Base-by-base conservation (phyloP, 2,113 vertebrate genomes). In the Merops nubicus region DNA sequence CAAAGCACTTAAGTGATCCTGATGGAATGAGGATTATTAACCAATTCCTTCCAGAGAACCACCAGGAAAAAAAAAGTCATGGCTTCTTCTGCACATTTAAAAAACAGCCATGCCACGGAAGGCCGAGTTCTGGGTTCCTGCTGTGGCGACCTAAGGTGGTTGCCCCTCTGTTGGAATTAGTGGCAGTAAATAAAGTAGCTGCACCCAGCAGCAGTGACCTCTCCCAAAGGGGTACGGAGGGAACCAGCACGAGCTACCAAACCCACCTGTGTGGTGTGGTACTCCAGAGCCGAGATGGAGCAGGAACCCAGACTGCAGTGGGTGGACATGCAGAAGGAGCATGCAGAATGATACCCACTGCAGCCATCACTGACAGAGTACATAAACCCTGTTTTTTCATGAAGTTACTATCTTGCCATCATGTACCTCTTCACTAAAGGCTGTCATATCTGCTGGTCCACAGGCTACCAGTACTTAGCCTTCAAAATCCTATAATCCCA, bases 1-100 rank as follows among this genome's bases (percentile, higher is more conserved):
- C 0, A 1, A 68, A 79, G 47, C 2, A 9, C 26, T 59, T 42
- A 0, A 0, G 0, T 11, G 42, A 62, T 43, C 69, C 59, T 43
- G 28, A n/a, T 28, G 45, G 54, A 64, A 33, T 11, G 50, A 91
- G 59, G 23, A 64, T 68, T 43, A 28, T 73, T 48, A 57, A 20
- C 20, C 31, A 77, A 36, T 42, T 89, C 33, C 12, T 82, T 68
- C 43, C 45, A 74, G 63, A 69, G 40, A 48, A 80, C 15, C 20
- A 20, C 12, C 8, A 8, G 26, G 68, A 94, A 9, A 59, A 83
- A 62, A 5, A 10, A 45, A 74, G 9, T 33, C 14, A 16, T 13
- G 31, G 4, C 0, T 7, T 93, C 86, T 73, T 38, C 67, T 74
- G 54, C 22, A 34, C 36, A 33, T 75, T 75, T 59, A 53, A 79